Percentiles rank a stretch among this genome's conserved stretches.
phyloP scores from a whole-genome alignment of 2,888 invertebrate species.

The Trachelus stipa region DNA sequence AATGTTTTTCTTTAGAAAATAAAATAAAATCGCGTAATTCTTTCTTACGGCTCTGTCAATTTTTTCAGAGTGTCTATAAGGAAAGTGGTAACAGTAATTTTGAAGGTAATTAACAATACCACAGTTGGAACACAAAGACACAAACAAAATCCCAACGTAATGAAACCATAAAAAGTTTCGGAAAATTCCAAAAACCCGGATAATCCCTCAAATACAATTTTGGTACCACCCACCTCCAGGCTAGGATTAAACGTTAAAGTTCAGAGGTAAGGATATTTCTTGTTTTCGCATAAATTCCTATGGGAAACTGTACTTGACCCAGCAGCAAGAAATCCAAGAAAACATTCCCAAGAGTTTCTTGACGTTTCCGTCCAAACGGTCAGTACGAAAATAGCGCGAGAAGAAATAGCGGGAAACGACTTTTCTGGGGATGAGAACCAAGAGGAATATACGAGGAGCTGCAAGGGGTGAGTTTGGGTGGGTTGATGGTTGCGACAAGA shows the following conservation, averaged over 20 bases:
- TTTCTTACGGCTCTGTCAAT: not conserved
- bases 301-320: not conserved
- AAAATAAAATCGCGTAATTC: not conserved
- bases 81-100: not conserved
- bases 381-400: not conserved
- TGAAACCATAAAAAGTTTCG: not conserved
- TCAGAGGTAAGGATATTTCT: not conserved
- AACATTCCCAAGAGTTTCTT: not conserved
- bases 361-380: not conserved
- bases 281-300: not conserved
- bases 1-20: not conserved
- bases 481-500: conserved; percentile 25
- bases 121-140: not conserved
- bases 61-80: not conserved
- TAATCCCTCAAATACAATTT: not conserved
- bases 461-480: conserved; percentile 49
- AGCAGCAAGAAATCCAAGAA: not conserved
- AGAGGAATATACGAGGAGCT: conserved; percentile 27
- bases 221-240: not conserved
- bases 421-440: conserved; percentile 12
- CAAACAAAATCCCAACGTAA: not conserved
- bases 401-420: conserved; percentile 9
- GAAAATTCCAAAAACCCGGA: not conserved
- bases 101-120: not conserved
- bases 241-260: not conserved